Evolutionary conservation across 2,888 invertebrate genomes (phyloP).

Genomic region (Enchytraeus crypticus): DNA sequence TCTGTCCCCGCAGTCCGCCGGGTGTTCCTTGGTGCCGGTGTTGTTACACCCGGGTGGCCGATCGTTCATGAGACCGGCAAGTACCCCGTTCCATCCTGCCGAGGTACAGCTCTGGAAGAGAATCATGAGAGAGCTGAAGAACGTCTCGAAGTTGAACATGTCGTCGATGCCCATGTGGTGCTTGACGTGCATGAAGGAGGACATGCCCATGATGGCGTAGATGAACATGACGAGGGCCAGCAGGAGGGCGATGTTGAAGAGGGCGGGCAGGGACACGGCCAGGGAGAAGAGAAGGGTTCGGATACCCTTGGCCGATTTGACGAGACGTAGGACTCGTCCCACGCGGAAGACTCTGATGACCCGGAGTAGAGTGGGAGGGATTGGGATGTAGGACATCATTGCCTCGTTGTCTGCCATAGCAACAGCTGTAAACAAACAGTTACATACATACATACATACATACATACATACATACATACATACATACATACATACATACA

Average conservation of each 20-base stretch:
- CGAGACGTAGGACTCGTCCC: conserved; percentile 88
- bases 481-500: too few species aligned
- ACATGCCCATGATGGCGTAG: conserved; percentile 98
- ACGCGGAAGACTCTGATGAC: conserved; percentile 97
- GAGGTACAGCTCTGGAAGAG: conserved; percentile 82
- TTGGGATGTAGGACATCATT: too few species aligned
- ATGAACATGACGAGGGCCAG: conserved; percentile 98
- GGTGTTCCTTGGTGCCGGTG: conserved; percentile 14
- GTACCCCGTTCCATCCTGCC: conserved; percentile 83
- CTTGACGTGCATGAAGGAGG: conserved; percentile 97
- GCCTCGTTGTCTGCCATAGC: too few species aligned
- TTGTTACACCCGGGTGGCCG: conserved; percentile 19
- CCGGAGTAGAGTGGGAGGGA: conserved; percentile 92
- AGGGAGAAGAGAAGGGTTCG: too few species aligned
- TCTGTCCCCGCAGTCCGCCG: conserved; percentile 74
- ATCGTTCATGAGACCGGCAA: conserved; percentile 87
- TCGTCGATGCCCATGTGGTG: conserved; percentile 83
- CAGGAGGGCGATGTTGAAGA: conserved; percentile 81
- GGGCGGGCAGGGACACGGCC: too few species aligned
- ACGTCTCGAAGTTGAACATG: conserved; percentile 97
- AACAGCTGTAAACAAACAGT: too few species aligned
- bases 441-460: too few species aligned
- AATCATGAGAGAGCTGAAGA: conserved; percentile 94
- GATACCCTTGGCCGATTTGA: conserved; percentile 97
- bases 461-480: too few species aligned